Evolutionary conservation across 2,113 vertebrate genomes (phyloP).

Genomic region (Muntiacus muntjak): DNA sequence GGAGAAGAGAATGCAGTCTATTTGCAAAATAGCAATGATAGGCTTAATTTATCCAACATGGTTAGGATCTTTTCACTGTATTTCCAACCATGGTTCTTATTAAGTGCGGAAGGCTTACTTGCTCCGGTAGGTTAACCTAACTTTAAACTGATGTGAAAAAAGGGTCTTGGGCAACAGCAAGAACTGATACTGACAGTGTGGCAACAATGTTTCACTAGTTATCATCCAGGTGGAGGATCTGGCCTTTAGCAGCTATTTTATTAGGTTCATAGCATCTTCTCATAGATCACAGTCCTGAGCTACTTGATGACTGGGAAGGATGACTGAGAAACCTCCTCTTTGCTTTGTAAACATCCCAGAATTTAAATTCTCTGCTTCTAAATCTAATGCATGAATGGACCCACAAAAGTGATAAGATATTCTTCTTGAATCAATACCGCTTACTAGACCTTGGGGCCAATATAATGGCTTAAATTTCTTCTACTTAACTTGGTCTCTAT

Average conservation of each 20-base stretch:
- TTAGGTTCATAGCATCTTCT: not conserved
- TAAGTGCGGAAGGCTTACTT: conserved; percentile 1
- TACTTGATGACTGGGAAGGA: not conserved
- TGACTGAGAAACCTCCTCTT: not conserved
- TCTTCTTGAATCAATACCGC: not conserved
- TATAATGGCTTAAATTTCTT: not conserved
- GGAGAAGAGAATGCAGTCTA: not conserved
- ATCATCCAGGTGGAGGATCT: not conserved
- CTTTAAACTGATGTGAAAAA: not conserved
- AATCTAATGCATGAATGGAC: not conserved
- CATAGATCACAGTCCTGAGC: not conserved
- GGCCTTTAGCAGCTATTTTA: not conserved
- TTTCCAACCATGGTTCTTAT: conserved; percentile 26
- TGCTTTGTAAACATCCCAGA: not conserved
- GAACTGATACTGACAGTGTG: not conserved
- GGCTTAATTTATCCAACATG: not conserved
- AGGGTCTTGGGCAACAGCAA: not conserved
- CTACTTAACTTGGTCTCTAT: not conserved
- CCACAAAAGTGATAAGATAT: not conserved
- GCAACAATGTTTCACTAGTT: not conserved
- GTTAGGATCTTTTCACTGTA: not conserved
- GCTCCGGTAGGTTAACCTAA: conserved; percentile 3
- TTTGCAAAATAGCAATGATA: not conserved
- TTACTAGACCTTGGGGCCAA: not conserved
- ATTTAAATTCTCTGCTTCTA: not conserved